These are phyloP conservation scores for Hypomesus transpacificus DNA, from an alignment of 2,113 vertebrate genomes.

Conservation along the genomic window DNA sequence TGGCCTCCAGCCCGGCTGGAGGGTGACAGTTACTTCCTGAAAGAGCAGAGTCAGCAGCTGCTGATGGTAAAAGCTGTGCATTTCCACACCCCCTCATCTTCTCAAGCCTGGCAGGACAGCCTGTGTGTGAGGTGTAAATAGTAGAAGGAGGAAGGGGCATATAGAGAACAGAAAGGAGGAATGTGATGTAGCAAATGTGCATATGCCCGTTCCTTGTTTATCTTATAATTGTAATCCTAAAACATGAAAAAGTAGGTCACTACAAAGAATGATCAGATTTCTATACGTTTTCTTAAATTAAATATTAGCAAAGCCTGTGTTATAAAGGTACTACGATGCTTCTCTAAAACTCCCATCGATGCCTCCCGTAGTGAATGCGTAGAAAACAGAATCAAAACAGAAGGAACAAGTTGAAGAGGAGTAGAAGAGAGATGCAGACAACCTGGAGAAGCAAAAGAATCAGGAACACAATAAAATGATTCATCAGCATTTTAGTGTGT, in stretches of 20 bases:
- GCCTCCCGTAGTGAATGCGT: too few species aligned
- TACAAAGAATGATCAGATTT: too few species aligned
- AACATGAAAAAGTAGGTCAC: too few species aligned
- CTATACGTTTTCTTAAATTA: too few species aligned
- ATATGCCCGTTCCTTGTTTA: background rate
- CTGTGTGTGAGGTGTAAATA: background rate
- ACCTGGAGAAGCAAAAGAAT: background rate
- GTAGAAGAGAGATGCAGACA: background rate
- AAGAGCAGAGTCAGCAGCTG: constrained; percentile 64
- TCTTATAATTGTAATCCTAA: too few species aligned
- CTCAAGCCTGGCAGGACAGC: background rate
- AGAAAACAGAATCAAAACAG: background rate
- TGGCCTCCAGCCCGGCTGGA: constrained; percentile 30
- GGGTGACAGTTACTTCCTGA: constrained; percentile 54
- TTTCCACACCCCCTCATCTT: constrained; percentile 40
- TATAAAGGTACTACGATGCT: too few species aligned
- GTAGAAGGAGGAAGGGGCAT: background rate
- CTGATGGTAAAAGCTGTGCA: constrained; percentile 48
- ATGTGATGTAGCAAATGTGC: background rate
- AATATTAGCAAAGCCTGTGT: too few species aligned
- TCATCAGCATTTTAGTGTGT: too few species aligned
- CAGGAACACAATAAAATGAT: too few species aligned
- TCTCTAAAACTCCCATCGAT: too few species aligned
- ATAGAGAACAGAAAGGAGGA: background rate
- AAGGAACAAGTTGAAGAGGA: background rate